These are phyloP conservation scores for Stichodactyla helianthus DNA, from an alignment of 64 coral and sea anemone genomes.

Conservation along the genomic window DNA sequence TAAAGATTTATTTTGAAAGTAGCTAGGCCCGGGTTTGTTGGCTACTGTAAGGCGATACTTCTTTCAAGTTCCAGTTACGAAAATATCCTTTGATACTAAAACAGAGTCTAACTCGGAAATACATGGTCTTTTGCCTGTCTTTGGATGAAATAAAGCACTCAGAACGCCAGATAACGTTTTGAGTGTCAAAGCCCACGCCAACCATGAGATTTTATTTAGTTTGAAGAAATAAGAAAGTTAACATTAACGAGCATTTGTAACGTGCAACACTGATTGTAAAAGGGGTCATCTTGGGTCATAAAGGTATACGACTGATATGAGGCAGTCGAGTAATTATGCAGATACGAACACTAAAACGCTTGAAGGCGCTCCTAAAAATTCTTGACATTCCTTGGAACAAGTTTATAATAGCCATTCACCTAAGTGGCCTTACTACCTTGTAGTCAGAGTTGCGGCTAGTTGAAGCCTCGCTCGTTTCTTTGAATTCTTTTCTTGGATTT, in stretches of 20 bases:
- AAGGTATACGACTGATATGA: not conserved
- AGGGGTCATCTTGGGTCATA: not conserved
- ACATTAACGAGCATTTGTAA: not conserved
- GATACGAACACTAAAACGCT: not conserved
- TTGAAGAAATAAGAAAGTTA: not conserved
- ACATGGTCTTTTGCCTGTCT: not conserved
- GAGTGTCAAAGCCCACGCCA: not conserved
- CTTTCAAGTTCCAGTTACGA: not conserved
- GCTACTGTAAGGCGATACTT: not conserved
- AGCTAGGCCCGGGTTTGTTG: not conserved
- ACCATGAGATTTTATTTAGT: not conserved
- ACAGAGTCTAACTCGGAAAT: not conserved
- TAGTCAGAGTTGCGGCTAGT: not conserved
- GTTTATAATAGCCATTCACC: slow-evolving; percentile 10
- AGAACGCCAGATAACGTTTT: not conserved
- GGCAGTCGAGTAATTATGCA: not conserved
- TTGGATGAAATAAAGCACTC: not conserved
- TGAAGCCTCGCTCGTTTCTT: not conserved
- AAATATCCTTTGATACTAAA: not conserved
- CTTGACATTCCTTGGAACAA: slow-evolving; percentile 17
- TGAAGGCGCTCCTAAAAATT: slow-evolving; percentile 1
- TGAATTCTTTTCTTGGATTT: not conserved
- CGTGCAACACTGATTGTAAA: not conserved
- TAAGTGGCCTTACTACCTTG: not conserved
- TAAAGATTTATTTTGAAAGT: not conserved